Conservation (phyloP, 2,888 invertebrate genomes). For the Molanna angustata region DNA sequence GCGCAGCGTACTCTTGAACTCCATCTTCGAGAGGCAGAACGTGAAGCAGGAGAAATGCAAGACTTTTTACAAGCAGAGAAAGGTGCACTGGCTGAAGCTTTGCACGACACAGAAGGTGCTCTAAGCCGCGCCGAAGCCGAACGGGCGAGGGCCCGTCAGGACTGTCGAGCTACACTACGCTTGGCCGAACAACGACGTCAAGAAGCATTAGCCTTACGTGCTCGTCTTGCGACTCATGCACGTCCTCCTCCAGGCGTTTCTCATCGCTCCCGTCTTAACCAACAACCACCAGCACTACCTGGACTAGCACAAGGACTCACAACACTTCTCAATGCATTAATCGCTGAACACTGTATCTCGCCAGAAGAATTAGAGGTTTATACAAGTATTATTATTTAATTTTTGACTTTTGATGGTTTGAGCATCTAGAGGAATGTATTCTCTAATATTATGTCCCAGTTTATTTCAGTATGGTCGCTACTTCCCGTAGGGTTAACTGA, state of each 20-base stretch:
- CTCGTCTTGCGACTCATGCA: conserved; percentile 52
- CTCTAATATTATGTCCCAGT: no score
- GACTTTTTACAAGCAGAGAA: conserved; percentile 88
- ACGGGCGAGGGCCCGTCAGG: conserved; percentile 64
- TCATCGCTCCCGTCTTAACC: background rate
- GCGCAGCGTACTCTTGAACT: conserved; percentile 66
- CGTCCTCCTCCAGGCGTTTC: conserved; percentile 33
- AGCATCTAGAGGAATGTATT: no score
- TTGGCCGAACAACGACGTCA: conserved; percentile 78
- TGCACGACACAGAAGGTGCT: conserved; percentile 74
- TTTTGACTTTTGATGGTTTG: no score
- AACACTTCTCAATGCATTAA: conserved; percentile 68
- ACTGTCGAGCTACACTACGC: conserved; percentile 74
- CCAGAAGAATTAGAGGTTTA: conserved; percentile 68
- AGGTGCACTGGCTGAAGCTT: conserved; percentile 71
- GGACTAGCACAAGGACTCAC: conserved; percentile 68
- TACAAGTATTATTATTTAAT: no score
- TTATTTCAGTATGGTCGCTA: no score
- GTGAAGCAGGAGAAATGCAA: conserved; percentile 78
- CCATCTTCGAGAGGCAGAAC: conserved; percentile 74
- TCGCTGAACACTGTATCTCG: conserved; percentile 71
- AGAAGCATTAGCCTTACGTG: conserved; percentile 55
- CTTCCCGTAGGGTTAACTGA: no score
- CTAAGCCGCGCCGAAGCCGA: conserved; percentile 45
- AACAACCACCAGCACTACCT: conserved; percentile 38